These are phyloP conservation scores for Aphidius ervi DNA, from an alignment of 1,140 invertebrate genomes.

Conservation along the genomic window DNA sequence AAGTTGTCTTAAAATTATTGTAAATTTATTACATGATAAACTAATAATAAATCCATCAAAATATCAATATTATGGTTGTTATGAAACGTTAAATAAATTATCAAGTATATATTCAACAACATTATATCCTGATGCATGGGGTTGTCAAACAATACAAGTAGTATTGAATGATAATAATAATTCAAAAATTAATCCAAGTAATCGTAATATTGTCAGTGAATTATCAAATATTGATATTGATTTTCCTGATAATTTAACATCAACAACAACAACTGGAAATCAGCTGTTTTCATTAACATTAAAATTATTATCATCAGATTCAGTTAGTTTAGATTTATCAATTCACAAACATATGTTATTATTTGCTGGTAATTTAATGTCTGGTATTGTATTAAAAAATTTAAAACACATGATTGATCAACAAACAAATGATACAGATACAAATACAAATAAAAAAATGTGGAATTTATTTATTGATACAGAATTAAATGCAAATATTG, in stretches of 20 bases:
- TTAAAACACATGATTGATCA: constrained; percentile 19
- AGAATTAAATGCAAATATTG: constrained; percentile 51
- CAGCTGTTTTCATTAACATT: constrained; percentile 52
- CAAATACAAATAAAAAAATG: constrained; percentile 26
- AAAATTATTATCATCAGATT: constrained; percentile 57
- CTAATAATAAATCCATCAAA: constrained; percentile 41
- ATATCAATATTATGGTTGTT: constrained; percentile 52
- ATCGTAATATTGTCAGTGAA: constrained; percentile 30
- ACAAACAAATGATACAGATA: constrained; percentile 24
- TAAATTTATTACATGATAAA: constrained; percentile 37
- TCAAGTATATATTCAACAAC: constrained; percentile 52
- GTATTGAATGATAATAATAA: constrained; percentile 24
- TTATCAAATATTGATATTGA: constrained; percentile 28
- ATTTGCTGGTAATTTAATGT: constrained; percentile 63
- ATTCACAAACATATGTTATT: constrained; percentile 61
- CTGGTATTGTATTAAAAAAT: constrained; percentile 53
- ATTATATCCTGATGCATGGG: constrained; percentile 55
- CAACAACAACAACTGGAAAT: constrained; percentile 32
- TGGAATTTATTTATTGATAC: constrained; percentile 59
- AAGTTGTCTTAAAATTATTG: constrained; percentile 35
- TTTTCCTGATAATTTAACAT: constrained; percentile 25
- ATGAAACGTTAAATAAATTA: constrained; percentile 53
- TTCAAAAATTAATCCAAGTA: constrained; percentile 26
- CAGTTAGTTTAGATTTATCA: constrained; percentile 60
- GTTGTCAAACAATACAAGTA: constrained; percentile 38